Evolutionary conservation across 2,113 vertebrate genomes (phyloP).

Genomic region (Ptychochromis oligacanthus): DNA sequence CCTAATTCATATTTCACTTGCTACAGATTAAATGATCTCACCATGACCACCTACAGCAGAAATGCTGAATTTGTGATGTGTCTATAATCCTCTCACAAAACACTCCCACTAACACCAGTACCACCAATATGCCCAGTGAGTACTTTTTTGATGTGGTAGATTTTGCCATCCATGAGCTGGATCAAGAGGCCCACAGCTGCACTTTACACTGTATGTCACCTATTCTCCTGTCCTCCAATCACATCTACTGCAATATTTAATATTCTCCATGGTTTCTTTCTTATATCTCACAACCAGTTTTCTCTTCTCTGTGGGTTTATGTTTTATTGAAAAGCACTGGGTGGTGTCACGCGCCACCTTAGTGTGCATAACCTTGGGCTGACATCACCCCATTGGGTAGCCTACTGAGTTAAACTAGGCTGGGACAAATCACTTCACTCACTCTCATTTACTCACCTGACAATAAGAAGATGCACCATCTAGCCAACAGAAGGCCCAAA

Average conservation of each 20-base stretch:
- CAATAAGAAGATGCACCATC: not conserved
- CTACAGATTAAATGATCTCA: not conserved
- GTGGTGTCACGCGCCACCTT: constrained; percentile 26
- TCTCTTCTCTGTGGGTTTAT: not conserved
- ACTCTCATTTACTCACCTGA: no score
- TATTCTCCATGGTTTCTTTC: not conserved
- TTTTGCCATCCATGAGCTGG: not conserved
- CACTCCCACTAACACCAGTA: not conserved
- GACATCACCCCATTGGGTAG: not conserved
- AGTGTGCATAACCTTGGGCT: constrained; percentile 15
- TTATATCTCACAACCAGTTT: not conserved
- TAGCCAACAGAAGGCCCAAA: no score
- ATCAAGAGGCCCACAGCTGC: not conserved
- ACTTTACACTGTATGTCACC: not conserved
- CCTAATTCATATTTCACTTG: not conserved
- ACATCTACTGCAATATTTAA: not conserved
- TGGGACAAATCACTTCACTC: no score
- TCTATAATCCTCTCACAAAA: no score
- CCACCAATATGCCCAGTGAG: no score
- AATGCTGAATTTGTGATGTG: no score
- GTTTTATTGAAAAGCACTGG: constrained; percentile 31
- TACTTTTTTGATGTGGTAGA: no score
- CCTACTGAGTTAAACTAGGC: no score
- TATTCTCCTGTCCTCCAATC: not conserved
- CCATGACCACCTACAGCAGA: not conserved